Percentiles rank a stretch among this genome's conserved stretches.
Conservation (phyloP, 2,888 invertebrate genomes). For the Aleiodes testaceus region DNA sequence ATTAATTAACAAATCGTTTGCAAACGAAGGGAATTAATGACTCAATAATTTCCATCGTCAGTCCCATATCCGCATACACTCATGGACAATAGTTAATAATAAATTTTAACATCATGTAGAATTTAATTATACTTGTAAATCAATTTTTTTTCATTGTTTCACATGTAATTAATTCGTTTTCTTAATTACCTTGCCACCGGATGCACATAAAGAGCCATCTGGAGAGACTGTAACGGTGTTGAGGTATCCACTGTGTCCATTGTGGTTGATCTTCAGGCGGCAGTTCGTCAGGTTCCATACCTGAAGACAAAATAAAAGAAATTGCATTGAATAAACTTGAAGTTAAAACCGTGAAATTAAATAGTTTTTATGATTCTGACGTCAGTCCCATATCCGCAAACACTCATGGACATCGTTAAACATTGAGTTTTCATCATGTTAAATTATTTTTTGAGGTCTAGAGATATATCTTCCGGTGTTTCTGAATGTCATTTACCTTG, state of each 20-base stretch:
- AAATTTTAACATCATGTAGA: slow-evolving; percentile 45
- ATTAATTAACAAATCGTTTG: background rate
- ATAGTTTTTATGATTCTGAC: slow-evolving; percentile 55
- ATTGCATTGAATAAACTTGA: background rate
- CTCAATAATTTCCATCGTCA: slow-evolving; percentile 46
- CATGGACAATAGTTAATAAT: slow-evolving; percentile 54
- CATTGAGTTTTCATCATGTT: slow-evolving; percentile 46
- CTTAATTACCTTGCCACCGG: slow-evolving; percentile 89
- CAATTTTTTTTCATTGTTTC: background rate
- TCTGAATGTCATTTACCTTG: slow-evolving; percentile 79
- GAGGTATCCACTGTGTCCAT: slow-evolving; percentile 96
- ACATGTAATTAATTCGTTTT: slow-evolving; percentile 7
- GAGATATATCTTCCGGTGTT: slow-evolving; percentile 64
- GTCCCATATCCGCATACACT: slow-evolving; percentile 63
- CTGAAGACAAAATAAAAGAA: slow-evolving; percentile 71
- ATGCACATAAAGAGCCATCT: slow-evolving; percentile 99
- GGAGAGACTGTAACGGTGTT: slow-evolving; percentile 99
- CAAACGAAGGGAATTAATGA: background rate
- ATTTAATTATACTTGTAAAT: slow-evolving; percentile 31
- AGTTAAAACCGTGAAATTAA: too few species aligned
- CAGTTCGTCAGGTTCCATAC: slow-evolving; percentile 99
- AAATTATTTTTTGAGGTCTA: slow-evolving; percentile 69
- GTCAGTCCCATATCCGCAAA: slow-evolving; percentile 63
- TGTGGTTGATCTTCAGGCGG: slow-evolving; percentile 98
- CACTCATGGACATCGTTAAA: slow-evolving; percentile 57